Evolutionary conservation across 2,113 vertebrate genomes (phyloP).

Genomic region (Cyprinodon brontotheroides): DNA sequence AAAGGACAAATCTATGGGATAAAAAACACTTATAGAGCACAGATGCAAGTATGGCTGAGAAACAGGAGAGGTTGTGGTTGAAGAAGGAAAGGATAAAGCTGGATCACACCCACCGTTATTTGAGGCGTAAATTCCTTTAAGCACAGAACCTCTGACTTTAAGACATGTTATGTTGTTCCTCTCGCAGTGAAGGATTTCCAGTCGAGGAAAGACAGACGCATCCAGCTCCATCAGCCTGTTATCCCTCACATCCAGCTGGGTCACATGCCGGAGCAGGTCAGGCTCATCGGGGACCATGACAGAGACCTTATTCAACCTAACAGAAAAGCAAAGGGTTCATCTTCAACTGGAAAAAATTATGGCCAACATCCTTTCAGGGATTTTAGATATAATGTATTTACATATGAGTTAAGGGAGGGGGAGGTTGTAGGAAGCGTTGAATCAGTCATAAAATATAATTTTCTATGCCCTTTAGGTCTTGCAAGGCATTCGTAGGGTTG

Average conservation of each 20-base stretch:
- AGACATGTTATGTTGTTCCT: slow-evolving; percentile 88
- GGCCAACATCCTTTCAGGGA: slow-evolving; percentile 41
- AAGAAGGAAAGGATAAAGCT: not conserved
- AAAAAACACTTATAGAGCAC: not conserved
- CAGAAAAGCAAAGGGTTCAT: slow-evolving; percentile 49
- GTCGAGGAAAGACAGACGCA: slow-evolving; percentile 86
- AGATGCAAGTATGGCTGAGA: slow-evolving; percentile 13
- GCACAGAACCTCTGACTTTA: slow-evolving; percentile 85
- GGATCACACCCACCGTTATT: slow-evolving; percentile 85
- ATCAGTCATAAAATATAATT: too few relatives aligned
- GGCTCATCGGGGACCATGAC: slow-evolving; percentile 80
- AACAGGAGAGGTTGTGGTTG: not conserved
- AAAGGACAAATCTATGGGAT: not conserved
- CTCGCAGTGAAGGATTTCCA: slow-evolving; percentile 97
- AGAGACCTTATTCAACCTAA: slow-evolving; percentile 90
- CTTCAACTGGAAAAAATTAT: slow-evolving; percentile 29
- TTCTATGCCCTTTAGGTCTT: too few relatives aligned
- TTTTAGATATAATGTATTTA: slow-evolving; percentile 15
- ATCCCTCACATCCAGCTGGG: slow-evolving; percentile 92
- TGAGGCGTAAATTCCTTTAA: slow-evolving; percentile 90
- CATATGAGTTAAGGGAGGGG: too few relatives aligned
- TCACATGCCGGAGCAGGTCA: slow-evolving; percentile 92
- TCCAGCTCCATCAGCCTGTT: slow-evolving; percentile 90
- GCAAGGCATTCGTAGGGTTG: too few relatives aligned
- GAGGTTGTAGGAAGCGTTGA: too few relatives aligned